Percentiles rank a stretch among this genome's conserved stretches.
Evolutionary conservation across 1,140 invertebrate genomes (phyloP).

Genomic region (Leguminivora glycinivorella): DNA sequence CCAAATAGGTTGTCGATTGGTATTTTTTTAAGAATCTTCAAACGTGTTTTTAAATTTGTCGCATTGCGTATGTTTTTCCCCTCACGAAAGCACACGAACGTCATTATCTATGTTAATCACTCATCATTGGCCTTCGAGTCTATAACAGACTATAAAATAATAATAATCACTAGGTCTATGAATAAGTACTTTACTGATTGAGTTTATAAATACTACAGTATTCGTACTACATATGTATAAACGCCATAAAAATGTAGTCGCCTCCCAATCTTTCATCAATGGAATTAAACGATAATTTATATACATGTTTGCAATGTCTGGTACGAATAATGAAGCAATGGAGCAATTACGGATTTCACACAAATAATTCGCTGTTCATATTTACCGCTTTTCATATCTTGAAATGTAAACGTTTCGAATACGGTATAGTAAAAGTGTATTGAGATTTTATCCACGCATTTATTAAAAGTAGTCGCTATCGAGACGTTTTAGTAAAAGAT

Average conservation of each 20-base stretch:
- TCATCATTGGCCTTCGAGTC: too few species aligned
- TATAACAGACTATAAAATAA: too few species aligned
- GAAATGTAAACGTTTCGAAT: not conserved
- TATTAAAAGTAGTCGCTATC: not conserved
- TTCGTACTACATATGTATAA: too few species aligned
- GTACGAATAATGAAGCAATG: not conserved
- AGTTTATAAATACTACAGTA: too few species aligned
- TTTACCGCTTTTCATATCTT: slow-evolving; percentile 6
- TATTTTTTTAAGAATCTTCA: too few species aligned
- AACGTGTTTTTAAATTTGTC: too few species aligned
- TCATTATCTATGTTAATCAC: too few species aligned
- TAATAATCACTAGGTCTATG: too few species aligned
- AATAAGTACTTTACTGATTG: slow-evolving; percentile 21
- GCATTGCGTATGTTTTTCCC: too few species aligned
- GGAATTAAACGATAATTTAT: not conserved
- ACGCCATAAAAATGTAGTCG: not conserved
- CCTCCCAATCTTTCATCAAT: not conserved
- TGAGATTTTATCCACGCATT: not conserved
- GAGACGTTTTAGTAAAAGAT: not conserved
- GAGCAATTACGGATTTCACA: not conserved
- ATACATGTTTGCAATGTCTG: not conserved
- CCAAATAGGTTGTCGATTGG: too few species aligned
- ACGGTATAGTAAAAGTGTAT: not conserved
- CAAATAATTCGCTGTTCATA: slow-evolving; percentile 5
- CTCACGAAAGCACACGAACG: too few species aligned